A percentile compares a stretch with the other conserved stretches of the same genome.
Evolutionary conservation across 2,797 vertebrate species (phyloP).

Genomic region (Hippopotamyrus pictus): DNA sequence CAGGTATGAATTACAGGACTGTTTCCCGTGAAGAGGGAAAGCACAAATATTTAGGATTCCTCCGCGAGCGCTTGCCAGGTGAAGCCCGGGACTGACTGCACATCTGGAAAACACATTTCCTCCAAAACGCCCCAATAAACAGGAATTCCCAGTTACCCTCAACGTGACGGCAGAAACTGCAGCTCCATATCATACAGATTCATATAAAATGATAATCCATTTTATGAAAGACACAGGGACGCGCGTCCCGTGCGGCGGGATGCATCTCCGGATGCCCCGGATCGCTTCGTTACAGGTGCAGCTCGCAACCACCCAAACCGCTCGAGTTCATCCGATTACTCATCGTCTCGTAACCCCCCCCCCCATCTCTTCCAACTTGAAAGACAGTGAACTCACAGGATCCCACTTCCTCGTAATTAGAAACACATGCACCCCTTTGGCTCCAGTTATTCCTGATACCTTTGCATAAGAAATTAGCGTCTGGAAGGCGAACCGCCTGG

Average conservation of each 20-base stretch:
- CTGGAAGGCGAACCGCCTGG: slow-evolving; percentile 47
- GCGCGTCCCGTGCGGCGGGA: too few relatives aligned
- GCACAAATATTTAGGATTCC: not conserved
- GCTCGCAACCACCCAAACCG: slow-evolving; percentile 30
- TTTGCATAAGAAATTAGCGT: slow-evolving; percentile 56
- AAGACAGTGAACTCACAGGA: slow-evolving; percentile 37
- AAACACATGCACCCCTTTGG: slow-evolving; percentile 40
- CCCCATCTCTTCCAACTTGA: slow-evolving; percentile 26
- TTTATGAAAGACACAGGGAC: not conserved
- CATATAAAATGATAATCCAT: not conserved
- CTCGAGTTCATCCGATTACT: slow-evolving; percentile 33
- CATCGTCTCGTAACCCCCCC: slow-evolving; percentile 31
- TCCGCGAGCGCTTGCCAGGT: not conserved
- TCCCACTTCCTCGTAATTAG: slow-evolving; percentile 32
- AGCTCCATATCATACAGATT: not conserved
- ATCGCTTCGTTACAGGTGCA: not conserved
- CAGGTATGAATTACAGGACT: not conserved
- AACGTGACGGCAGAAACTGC: not conserved
- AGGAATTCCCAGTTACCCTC: not conserved
- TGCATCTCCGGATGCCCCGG: not conserved
- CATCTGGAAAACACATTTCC: not conserved
- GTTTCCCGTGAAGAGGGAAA: not conserved
- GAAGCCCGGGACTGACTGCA: not conserved
- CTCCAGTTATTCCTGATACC: slow-evolving; percentile 40
- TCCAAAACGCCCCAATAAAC: not conserved